Percentiles rank a stretch among this genome's conserved stretches.
phyloP scores from a whole-genome alignment of 2,888 invertebrate species.

The Pyrgus malvae region DNA sequence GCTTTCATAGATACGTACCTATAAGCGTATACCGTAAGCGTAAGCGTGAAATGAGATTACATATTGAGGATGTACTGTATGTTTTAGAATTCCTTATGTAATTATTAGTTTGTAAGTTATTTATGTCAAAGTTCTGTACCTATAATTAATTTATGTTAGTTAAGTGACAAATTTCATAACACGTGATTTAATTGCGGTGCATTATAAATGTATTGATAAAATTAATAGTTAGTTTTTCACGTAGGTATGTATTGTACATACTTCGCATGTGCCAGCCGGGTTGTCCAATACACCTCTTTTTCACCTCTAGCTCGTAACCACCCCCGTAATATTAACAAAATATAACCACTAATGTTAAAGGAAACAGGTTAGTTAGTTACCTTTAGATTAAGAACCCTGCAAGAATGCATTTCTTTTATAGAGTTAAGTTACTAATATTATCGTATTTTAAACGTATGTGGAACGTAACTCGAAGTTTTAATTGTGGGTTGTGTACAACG shows the following conservation, averaged over 20 bases:
- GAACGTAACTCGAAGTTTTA: conserved; percentile 36
- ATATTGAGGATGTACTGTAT: too few relatives aligned
- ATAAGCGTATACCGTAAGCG: too few relatives aligned
- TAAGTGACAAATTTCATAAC: background rate
- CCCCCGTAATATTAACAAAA: conserved; percentile 29
- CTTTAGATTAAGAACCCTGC: conserved; percentile 54
- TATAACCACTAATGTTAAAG: conserved; percentile 40
- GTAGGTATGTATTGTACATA: too few relatives aligned
- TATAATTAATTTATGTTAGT: background rate
- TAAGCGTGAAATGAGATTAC: too few relatives aligned
- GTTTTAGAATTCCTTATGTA: too few relatives aligned
- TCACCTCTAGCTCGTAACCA: conserved; percentile 46
- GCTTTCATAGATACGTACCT: too few relatives aligned
- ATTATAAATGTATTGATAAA: too few relatives aligned
- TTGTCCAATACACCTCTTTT: conserved; percentile 46
- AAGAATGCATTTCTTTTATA: conserved; percentile 71
- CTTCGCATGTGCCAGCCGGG: too few relatives aligned
- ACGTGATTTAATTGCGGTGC: background rate
- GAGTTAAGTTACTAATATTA: conserved; percentile 44
- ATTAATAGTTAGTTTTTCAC: too few relatives aligned
- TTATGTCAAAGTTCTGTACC: too few relatives aligned
- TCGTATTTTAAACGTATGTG: conserved; percentile 32
- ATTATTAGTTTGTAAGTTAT: too few relatives aligned
- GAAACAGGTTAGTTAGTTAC: conserved; percentile 68
- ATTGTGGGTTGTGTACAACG: conserved; percentile 71